Conservation (phyloP, 2,797 vertebrate species). For the Pitangus sulphuratus region DNA sequence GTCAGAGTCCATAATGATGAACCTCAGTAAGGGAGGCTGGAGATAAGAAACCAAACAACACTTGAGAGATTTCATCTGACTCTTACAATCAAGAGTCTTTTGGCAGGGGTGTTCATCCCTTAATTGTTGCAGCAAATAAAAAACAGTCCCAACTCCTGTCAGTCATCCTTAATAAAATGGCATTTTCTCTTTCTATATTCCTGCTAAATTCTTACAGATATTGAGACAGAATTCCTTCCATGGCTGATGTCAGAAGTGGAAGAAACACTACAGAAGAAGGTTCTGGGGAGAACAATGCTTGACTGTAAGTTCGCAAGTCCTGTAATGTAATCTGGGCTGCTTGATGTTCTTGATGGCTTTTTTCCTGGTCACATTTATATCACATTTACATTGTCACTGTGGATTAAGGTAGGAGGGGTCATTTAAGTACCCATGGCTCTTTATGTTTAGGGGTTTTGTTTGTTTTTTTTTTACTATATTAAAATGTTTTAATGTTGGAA, state of each 20-base stretch:
- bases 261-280: constrained; percentile 77
- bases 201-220: constrained; percentile 77
- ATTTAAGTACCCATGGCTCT: neutral
- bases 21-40: neutral
- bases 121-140: neutral
- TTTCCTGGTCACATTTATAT: neutral
- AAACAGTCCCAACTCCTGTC: neutral
- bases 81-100: neutral
- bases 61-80: neutral
- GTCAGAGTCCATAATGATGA: neutral
- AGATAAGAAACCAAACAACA: neutral
- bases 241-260: constrained; percentile 87
- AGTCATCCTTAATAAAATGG: neutral
- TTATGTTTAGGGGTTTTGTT: neutral
- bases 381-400: neutral
- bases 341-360: neutral
- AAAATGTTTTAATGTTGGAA: neutral
- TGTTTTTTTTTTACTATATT: neutral
- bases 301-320: constrained; percentile 83
- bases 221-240: constrained; percentile 88
- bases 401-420: neutral
- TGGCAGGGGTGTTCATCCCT: neutral
- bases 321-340: neutral
- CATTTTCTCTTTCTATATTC: neutral
- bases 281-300: constrained; percentile 80